Conservation (phyloP, 1,140 invertebrate genomes). For the Samia ricini region DNA sequence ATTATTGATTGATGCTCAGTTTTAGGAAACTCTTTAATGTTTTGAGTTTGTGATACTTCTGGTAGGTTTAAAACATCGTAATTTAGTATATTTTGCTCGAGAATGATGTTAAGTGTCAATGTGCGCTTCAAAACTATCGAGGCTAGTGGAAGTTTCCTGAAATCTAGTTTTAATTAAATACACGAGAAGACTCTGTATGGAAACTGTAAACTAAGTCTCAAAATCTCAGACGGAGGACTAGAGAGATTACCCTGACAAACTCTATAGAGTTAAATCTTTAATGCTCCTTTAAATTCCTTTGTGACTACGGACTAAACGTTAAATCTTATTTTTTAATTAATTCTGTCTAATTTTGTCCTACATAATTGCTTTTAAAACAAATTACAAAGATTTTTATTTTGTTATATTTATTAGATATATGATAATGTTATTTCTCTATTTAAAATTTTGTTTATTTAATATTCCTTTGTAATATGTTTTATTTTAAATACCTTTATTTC, state of each 20-base stretch:
- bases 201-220: conserved; percentile 8
- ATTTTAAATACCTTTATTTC: too few relatives aligned
- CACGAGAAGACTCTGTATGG: background rate
- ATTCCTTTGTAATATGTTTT: too few relatives aligned
- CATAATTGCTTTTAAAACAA: background rate
- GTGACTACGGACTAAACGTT: conserved; percentile 6
- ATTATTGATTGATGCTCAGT: too few relatives aligned
- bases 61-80: too few relatives aligned
- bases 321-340: conserved; percentile 16
- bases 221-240: conserved; percentile 1
- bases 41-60: too few relatives aligned
- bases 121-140: background rate
- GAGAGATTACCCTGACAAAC: background rate
- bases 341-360: conserved; percentile 4
- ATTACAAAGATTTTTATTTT: too few relatives aligned
- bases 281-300: conserved; percentile 8
- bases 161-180: conserved; percentile 15
- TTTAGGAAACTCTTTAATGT: too few relatives aligned
- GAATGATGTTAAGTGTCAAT: background rate
- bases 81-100: too few relatives aligned
- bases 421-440: too few relatives aligned
- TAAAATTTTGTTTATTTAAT: too few relatives aligned
- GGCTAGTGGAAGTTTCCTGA: background rate
- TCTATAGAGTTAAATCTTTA: conserved; percentile 7
- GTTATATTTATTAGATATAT: too few relatives aligned